phyloP scores from a whole-genome alignment of 2,113 vertebrate species.

The Calyptomena viridis region DNA sequence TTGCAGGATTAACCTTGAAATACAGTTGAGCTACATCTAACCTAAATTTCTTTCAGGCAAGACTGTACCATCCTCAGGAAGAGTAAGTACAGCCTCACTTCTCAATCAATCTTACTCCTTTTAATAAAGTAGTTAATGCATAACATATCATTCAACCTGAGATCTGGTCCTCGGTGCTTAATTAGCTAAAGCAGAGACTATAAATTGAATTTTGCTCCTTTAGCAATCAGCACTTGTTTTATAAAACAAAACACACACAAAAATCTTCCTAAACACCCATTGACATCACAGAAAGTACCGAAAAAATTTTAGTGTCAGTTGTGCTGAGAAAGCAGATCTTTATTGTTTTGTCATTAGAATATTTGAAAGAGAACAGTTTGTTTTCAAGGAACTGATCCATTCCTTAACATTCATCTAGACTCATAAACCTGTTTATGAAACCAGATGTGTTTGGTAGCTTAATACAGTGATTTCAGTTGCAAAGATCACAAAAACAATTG shows the following conservation, averaged over 20 bases:
- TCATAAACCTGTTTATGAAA: background rate
- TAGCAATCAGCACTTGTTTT: background rate
- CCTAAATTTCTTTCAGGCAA: background rate
- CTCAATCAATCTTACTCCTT: background rate
- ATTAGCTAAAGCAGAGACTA: background rate
- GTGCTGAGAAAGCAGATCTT: background rate
- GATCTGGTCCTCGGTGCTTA: background rate
- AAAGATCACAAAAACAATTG: background rate
- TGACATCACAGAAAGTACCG: background rate
- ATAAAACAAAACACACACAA: background rate
- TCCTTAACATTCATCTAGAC: background rate
- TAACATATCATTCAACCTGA: background rate
- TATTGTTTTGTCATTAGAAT: background rate
- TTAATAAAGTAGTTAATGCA: background rate
- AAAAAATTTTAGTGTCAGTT: background rate
- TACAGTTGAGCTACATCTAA: background rate
- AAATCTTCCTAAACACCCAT: background rate
- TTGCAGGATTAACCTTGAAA: background rate
- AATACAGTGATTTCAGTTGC: background rate
- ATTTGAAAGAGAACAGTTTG: background rate
- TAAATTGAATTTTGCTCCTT: background rate
- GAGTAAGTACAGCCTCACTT: background rate
- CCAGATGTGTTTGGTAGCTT: background rate
- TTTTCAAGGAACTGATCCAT: background rate
- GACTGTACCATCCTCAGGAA: background rate